phyloP scores from a whole-genome alignment of 2,888 invertebrate genomes.

The Pilophorus perplexus region DNA sequence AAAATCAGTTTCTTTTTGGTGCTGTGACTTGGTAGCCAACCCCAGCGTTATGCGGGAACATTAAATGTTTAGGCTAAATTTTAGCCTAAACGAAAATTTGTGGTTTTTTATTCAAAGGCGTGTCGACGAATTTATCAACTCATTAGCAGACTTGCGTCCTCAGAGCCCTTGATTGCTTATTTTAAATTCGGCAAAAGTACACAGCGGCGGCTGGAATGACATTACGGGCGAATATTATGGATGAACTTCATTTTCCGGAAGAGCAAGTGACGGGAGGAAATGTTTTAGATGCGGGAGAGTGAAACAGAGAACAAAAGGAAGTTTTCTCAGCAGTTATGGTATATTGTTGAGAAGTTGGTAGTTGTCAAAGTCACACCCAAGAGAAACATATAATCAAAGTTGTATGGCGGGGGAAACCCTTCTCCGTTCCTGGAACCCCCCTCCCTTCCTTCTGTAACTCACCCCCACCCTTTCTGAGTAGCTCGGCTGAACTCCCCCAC shows the following conservation, averaged over 20 bases:
- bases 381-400: conserved; percentile 39
- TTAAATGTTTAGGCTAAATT: no score
- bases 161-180: no score
- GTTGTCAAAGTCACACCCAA: conserved; percentile 38
- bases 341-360: conserved; percentile 28
- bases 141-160: no score
- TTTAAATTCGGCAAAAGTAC: no score
- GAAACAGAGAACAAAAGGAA: conserved; percentile 16
- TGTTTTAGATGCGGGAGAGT: neutral
- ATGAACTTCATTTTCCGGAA: conserved; percentile 18
- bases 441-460: neutral
- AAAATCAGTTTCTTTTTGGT: no score
- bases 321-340: conserved; percentile 23
- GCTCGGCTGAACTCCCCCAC: conserved; percentile 1
- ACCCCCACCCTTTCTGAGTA: neutral
- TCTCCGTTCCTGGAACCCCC: neutral
- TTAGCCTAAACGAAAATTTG: no score
- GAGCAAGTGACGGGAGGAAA: no score
- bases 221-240: neutral
- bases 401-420: conserved; percentile 18
- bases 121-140: no score
- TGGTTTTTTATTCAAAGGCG: no score
- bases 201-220: no score
- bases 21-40: no score
- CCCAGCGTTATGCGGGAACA: no score